Base-by-base conservation (phyloP, 2,888 invertebrate genomes). In the Mamestra brassicae region DNA sequence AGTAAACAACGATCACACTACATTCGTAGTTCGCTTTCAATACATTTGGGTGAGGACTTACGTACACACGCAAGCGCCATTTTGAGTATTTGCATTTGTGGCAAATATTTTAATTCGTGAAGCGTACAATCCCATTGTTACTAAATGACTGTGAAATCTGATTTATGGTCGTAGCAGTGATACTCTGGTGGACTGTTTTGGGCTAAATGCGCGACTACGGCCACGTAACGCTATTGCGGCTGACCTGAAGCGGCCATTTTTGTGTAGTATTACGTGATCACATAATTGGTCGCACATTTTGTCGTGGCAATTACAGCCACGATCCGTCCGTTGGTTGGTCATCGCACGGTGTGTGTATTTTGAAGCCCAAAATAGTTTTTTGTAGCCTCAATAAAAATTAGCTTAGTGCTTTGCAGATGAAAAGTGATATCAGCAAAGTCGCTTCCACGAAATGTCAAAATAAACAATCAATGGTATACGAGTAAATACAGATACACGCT, bases 51-150 rank as follows among this genome's bases (percentile, higher is more conserved):
- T 67, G 69, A 17, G 45, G 6, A 71, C 63, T 50, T 55, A 26
- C 13, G 36, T 54, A 45, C 50, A 61, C 36, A 62, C 45, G 52
- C 55, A 69, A 74, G 66, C 66, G 45, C 47, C 62, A 62, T 62
- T 45, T 62, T 61, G 61, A 61, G 42, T 64, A 67, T 60, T 73
- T 61, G 70, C 66, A 50, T 80, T 72, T 70, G 38, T 58, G 38
- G 76, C 52, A 75, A 84, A 64, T 80, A 81, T 76, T 84, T 80
- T 65, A 76, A 84, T 84, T 80, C 58, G 67, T 71, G 66, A 60
- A 80, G 36, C 67, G 72, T 63, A 63, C 60, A 79, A 73, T 71
- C 42, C 36, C 71, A 63, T 76, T 85, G 71, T 84, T 75, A 34
- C 58, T 76, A 69, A 85, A 76, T 80, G 42, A 74, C 66, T 78